Evolutionary conservation across 2,888 invertebrate genomes (phyloP), one percentile per base, ranked within the genome.

Genomic region (Chrysomela aeneicollis): DNA sequence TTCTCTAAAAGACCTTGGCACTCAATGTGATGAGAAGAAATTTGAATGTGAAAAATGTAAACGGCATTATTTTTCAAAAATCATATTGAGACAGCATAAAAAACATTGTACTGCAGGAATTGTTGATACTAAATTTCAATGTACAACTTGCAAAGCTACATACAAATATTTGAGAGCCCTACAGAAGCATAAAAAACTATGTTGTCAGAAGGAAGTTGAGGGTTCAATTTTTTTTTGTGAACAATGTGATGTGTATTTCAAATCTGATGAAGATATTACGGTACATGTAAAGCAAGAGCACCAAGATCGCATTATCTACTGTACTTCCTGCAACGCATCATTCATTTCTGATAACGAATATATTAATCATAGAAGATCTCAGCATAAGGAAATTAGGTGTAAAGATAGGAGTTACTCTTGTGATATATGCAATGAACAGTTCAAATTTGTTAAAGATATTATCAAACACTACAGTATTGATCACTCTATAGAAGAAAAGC

Each of bases 341-440:
- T 69, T 69, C 54, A 61, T 61, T 42, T 57, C 60, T 26, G 51
- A 55, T 59, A 61, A 67, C n/a, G 67, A 58, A n/a, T 69, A 62
- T 18, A 57, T 49, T 15, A 35, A 17, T 21, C 69, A 69, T 32
- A 67, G 58, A 42, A 59, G 53, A 18, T 19, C 54, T 15, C 57
- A 69, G 58, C 69, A 69, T 59, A 59, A 61, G 37, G 61, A 65
- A 54, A 18, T 21, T 15, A 42, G 18, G 32, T 17, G 47, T 32
- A 54, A 54, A 17, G 17, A 55, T 54, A 57, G 66, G 35, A 51
- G 21, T 21, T 64, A 60, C 19, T 50, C 50, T 26, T 79, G 79
- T 67, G 76, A 78, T 64, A 62, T 75, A 21, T 79, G 79, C 65
- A 57, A 65, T 17, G 61, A 66, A 22, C 51, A 68, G 8, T 75